Evolutionary conservation across 2,797 vertebrate genomes (phyloP), one percentile per base, ranked within the genome.

Genomic region (Sebastes variabilis): DNA sequence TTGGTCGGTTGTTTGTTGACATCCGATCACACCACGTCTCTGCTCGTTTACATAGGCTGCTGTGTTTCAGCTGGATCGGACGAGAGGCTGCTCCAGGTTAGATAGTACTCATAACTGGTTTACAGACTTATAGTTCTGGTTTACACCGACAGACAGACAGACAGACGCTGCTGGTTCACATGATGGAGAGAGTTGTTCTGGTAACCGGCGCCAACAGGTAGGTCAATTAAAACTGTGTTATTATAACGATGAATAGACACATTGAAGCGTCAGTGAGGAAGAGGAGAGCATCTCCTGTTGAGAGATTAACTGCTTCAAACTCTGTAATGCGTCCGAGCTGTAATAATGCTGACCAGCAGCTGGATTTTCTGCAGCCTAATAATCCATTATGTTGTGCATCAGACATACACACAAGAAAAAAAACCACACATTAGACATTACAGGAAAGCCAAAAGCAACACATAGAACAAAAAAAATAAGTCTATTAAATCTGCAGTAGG

Each of bases 161-260:
- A 5, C 32, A 34, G 30, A 60, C 22, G 32, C 29, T 0, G 8
- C 36, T 38, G 36, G 36, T 38, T 13, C 32, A 75, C 30, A 96
- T 95, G 95, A 96, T 96, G 95, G 83, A 94, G 81, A 96, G 86
- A 0, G 96, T 97, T 22, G 96, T 97, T 4, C 20, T 99, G 2
- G 94, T 99, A 24, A 99, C 97, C 1, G 98, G 98, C 0, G 97
- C 98, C 0, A 98, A 95, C 95, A 96, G 98, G 98, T 98, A 73
- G 0, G 36, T 5, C 36, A 13, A 38, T 38, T 38, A 38, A 38
- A 38, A 38, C 36, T 5, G 36, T 36, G 36, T 38, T 0, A 38
- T 38, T 38, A 13, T 38, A 38, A 38, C 36, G 12, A 38, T 38
- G 36, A 38, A 10, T 3, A 42, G 38, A 42, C 38, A 42, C 14